A percentile compares a stretch with the other conserved stretches of the same genome.
These are phyloP conservation scores for Agonopterix subpropinquella DNA, from an alignment of 2,888 invertebrate species.

Conservation along the genomic window DNA sequence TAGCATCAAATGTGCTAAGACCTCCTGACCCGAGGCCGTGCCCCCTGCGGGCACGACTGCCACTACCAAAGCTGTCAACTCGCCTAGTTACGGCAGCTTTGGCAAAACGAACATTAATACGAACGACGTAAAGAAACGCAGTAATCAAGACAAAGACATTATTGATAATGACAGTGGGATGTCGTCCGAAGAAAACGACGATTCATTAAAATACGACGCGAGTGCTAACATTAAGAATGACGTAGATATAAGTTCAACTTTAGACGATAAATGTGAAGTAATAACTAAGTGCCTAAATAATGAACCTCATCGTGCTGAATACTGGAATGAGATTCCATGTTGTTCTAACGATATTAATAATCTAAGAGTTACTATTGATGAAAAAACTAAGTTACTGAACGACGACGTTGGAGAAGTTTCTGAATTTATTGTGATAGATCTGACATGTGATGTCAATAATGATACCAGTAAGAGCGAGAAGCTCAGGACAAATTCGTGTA, in stretches of 20 bases:
- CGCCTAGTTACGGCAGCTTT: constrained; percentile 55
- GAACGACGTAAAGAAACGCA: constrained; percentile 23
- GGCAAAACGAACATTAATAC: constrained; percentile 43
- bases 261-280: constrained; percentile 38
- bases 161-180: constrained; percentile 55
- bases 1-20: constrained; percentile 36
- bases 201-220: constrained; percentile 45
- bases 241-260: constrained; percentile 30
- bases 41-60: constrained; percentile 53
- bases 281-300: constrained; percentile 66
- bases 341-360: constrained; percentile 56
- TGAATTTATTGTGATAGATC: constrained; percentile 65
- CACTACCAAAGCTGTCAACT: constrained; percentile 27
- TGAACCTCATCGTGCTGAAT: constrained; percentile 48
- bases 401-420: constrained; percentile 27
- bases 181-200: constrained; percentile 68
- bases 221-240: constrained; percentile 38
- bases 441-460: constrained; percentile 55
- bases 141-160: constrained; percentile 17
- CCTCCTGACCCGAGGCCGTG: constrained; percentile 70
- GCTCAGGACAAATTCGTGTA: constrained; percentile 44
- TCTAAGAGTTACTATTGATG: constrained; percentile 40
- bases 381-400: constrained; percentile 21
- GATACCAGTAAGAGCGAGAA: constrained; percentile 30
- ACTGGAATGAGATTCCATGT: constrained; percentile 67